Percentiles rank a stretch among this genome's conserved stretches.
phyloP scores from a whole-genome alignment of 2,113 vertebrate genomes.

The Vanacampus margaritifer region DNA sequence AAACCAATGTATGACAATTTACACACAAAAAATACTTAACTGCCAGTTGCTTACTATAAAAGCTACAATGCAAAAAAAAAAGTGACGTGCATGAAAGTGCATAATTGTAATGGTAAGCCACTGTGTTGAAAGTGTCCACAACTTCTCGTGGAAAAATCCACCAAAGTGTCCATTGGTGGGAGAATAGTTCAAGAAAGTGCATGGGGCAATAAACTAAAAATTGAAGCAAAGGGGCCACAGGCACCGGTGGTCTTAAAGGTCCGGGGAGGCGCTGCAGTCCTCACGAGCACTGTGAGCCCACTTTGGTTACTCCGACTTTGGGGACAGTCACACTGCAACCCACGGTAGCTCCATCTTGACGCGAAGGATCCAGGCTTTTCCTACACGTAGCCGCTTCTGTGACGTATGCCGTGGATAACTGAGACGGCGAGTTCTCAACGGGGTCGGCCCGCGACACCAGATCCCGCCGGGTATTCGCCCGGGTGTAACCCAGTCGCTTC shows the following conservation, averaged over 20 bases:
- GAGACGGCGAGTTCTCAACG: background rate
- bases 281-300: background rate
- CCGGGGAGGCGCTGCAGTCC: background rate
- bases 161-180: background rate
- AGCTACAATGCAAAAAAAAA: background rate
- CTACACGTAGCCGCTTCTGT: background rate
- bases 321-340: background rate
- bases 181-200: background rate
- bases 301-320: too few relatives aligned
- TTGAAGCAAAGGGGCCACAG: background rate
- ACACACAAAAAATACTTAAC: background rate
- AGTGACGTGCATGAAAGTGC: background rate
- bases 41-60: background rate
- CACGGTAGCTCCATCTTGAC: background rate
- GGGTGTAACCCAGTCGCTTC: constrained; percentile 37
- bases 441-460: constrained; percentile 11
- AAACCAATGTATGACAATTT: background rate
- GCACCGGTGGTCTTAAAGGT: background rate
- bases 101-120: background rate
- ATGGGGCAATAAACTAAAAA: background rate
- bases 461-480: constrained; percentile 10
- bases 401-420: background rate
- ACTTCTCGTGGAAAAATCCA: background rate
- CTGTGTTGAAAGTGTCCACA: background rate
- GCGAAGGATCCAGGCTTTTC: background rate